Conservation (phyloP, 2,113 vertebrate genomes). For the Probosciger aterrimus region DNA sequence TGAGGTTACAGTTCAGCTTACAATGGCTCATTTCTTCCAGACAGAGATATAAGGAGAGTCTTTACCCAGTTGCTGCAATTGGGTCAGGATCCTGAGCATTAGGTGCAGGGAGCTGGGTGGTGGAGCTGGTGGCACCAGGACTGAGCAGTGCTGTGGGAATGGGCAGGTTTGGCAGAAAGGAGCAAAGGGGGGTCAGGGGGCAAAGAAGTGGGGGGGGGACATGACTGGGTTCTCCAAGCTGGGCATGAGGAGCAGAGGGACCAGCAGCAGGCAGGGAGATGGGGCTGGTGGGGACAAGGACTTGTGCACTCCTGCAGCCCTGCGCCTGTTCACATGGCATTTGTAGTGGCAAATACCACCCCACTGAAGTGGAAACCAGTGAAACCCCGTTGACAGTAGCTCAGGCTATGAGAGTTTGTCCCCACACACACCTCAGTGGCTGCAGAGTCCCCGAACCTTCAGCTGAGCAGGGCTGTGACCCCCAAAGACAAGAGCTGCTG, state of each 20-base stretch:
- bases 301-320: rapidly evolving
- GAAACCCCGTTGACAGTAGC: neutral
- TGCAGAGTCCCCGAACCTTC: rapidly evolving
- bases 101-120: rapidly evolving
- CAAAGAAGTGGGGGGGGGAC: neutral
- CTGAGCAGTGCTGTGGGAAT: rapidly evolving
- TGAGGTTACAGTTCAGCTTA: neutral
- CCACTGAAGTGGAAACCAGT: rapidly evolving
- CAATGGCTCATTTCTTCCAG: neutral
- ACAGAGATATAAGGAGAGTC: rapidly evolving
- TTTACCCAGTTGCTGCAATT: neutral
- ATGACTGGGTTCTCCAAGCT: neutral
- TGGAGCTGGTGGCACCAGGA: neutral
- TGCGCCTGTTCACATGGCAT: rapidly evolving
- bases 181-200: neutral
- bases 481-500: neutral
- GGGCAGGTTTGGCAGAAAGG: neutral
- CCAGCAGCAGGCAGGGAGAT: rapidly evolving
- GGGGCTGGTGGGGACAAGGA: neutral
- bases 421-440: rapidly evolving
- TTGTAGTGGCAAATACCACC: neutral
- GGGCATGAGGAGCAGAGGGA: neutral
- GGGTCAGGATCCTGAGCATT: rapidly evolving
- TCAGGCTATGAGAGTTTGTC: neutral
- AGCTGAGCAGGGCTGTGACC: neutral